Percentiles rank a stretch among this genome's conserved stretches.
phyloP scores from a whole-genome alignment of 2,888 invertebrate species.

The Rhyacophila evoluta region DNA sequence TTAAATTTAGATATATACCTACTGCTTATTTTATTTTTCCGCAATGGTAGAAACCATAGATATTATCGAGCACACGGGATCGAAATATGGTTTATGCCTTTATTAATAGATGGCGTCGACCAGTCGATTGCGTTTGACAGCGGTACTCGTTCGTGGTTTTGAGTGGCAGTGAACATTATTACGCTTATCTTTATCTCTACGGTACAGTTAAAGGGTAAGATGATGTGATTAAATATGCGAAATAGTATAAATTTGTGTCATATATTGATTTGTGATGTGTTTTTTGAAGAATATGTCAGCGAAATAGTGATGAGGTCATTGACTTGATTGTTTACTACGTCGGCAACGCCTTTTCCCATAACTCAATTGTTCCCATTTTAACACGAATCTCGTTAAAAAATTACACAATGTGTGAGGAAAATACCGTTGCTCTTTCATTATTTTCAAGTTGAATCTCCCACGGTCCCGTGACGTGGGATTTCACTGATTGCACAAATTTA shows the following conservation, averaged over 20 bases:
- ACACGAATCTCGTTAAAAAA: conserved; percentile 27
- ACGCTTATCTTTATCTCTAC: not conserved
- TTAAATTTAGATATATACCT: no score
- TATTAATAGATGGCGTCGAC: conserved; percentile 35
- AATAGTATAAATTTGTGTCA: not conserved
- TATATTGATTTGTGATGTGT: not conserved
- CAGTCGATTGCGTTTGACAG: conserved; percentile 35
- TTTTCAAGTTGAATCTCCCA: conserved; percentile 32
- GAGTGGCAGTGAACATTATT: not conserved
- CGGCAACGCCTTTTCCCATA: conserved; percentile 67
- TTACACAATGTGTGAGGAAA: conserved; percentile 33
- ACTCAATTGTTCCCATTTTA: conserved; percentile 31
- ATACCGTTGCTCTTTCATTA: conserved; percentile 40
- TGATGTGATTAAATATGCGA: not conserved
- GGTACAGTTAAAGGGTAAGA: not conserved
- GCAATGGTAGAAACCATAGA: no score
- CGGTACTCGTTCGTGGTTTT: not conserved
- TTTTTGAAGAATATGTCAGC: not conserved
- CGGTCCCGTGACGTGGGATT: conserved; percentile 41
- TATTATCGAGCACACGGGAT: no score
- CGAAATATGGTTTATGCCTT: conserved; percentile 17
- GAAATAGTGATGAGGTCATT: conserved; percentile 57
- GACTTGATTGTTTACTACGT: conserved; percentile 71
- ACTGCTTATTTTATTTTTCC: no score
- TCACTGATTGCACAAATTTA: conserved; percentile 1